Conservation (phyloP, 2,888 invertebrate species). For the Platycheirus rosarum region DNA sequence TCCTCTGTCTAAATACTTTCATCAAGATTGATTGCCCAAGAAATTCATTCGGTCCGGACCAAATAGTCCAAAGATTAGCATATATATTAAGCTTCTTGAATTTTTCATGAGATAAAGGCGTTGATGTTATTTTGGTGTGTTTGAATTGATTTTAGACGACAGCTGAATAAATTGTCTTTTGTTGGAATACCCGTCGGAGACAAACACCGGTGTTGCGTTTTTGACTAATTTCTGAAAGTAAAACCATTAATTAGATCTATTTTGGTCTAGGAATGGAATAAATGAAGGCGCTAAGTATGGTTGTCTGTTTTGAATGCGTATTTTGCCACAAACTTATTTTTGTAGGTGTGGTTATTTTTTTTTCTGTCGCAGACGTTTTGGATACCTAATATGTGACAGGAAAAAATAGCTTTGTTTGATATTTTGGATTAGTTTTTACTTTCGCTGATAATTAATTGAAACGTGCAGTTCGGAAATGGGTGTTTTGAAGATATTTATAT, state of each 20-base stretch:
- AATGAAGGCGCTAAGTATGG: neutral
- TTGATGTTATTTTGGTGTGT: constrained; percentile 36
- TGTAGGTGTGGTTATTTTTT: constrained; percentile 25
- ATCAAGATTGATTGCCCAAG: constrained; percentile 65
- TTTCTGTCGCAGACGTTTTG: neutral
- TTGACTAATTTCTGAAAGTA: constrained; percentile 33
- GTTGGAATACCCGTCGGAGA: constrained; percentile 14
- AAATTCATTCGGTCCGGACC: constrained; percentile 31
- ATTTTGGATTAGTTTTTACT: neutral
- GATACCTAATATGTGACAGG: constrained; percentile 15
- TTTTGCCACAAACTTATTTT: constrained; percentile 15
- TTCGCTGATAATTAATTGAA: neutral
- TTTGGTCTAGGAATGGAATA: constrained; percentile 42
- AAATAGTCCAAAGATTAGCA: constrained; percentile 58
- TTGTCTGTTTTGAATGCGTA: neutral
- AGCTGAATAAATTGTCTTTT: constrained; percentile 50
- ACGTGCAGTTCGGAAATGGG: too few species aligned
- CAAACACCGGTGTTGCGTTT: constrained; percentile 5
- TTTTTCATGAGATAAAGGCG: constrained; percentile 59
- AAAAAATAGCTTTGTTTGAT: constrained; percentile 49
- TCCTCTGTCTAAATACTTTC: constrained; percentile 34
- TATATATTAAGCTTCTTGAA: constrained; percentile 65
- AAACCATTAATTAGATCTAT: constrained; percentile 46
- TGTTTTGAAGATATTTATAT: constrained; percentile 27
- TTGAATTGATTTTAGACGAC: constrained; percentile 6